A percentile compares a stretch with the other conserved stretches of the same genome.
Evolutionary conservation across 53 echinoderm and acorn worm species (phyloP).

Genomic region (Holothuria scabra): DNA sequence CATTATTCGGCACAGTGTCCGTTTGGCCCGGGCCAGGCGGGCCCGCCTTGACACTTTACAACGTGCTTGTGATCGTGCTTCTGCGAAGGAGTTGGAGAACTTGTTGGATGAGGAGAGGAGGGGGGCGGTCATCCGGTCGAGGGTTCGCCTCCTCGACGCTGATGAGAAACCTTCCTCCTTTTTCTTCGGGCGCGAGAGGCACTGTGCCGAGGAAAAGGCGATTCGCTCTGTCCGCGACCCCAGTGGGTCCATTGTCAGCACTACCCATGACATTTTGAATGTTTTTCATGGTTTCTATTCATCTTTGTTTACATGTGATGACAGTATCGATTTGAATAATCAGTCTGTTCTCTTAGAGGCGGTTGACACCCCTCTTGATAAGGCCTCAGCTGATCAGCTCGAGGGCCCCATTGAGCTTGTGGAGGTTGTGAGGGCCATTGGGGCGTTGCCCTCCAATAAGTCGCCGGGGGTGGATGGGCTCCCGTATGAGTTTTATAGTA

Average conservation of each 20-base stretch:
- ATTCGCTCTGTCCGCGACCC: not conserved
- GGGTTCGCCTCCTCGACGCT: too few relatives aligned
- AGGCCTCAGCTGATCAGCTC: not conserved
- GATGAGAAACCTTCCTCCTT: not conserved
- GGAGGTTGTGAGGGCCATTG: constrained; percentile 13
- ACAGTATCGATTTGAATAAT: not conserved
- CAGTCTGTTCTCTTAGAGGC: constrained; percentile 33
- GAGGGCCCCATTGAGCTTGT: constrained; percentile 20
- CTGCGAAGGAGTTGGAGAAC: not conserved
- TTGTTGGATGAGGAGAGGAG: not conserved
- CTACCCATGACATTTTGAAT: not conserved
- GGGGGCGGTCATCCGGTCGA: too few relatives aligned
- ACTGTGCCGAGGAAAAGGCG: constrained; percentile 2
- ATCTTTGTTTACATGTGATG: constrained; percentile 8
- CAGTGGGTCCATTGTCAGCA: not conserved
- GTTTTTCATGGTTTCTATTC: constrained; percentile 35
- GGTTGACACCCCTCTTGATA: not conserved
- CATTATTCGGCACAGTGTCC: not conserved
- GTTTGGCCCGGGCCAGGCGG: not conserved
- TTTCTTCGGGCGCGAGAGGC: not conserved
- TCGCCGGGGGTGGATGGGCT: constrained; percentile 61
- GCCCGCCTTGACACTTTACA: not conserved
- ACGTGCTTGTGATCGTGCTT: not conserved
- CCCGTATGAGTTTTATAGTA: constrained; percentile 48
- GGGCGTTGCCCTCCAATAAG: constrained; percentile 22